phyloP scores from a whole-genome alignment of 2,113 vertebrate species.

The Pogonocichla stellata region DNA sequence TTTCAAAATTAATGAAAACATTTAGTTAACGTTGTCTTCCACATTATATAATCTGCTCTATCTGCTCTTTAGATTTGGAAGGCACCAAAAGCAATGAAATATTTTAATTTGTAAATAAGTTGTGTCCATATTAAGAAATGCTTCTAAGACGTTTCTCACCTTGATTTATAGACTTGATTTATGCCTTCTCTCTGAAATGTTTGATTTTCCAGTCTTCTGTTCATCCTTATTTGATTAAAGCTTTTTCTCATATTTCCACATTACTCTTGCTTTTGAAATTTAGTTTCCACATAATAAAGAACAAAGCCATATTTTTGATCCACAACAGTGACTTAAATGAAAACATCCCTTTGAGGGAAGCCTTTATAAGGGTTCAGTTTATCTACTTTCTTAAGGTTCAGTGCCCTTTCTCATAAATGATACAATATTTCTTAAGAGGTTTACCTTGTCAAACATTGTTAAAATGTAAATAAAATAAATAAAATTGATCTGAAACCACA shows the following conservation, averaged over 20 bases:
- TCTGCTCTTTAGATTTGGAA: not conserved
- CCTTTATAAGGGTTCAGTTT: conserved; percentile 14
- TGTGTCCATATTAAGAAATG: not conserved
- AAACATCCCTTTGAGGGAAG: conserved; percentile 34
- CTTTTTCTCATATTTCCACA: not conserved
- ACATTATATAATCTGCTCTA: not conserved
- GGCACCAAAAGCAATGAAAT: not conserved
- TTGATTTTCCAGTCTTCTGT: not conserved
- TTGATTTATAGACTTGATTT: not conserved
- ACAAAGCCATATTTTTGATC: conserved; percentile 12
- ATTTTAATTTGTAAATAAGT: not conserved
- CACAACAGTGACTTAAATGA: conserved; percentile 37
- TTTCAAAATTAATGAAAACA: not conserved
- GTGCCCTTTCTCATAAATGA: conserved; percentile 31
- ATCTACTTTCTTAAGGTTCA: conserved; percentile 62
- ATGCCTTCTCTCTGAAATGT: not conserved
- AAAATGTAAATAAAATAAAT: conserved; percentile 77
- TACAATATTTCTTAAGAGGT: conserved; percentile 63
- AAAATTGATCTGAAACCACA: conserved; percentile 59
- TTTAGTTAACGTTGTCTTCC: not conserved
- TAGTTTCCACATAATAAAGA: not conserved
- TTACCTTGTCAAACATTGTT: conserved; percentile 61
- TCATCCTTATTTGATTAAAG: not conserved
- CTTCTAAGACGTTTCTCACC: not conserved
- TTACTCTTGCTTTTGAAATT: conserved; percentile 3